Conservation (phyloP, 2,797 vertebrate genomes). For the Alca torda region DNA sequence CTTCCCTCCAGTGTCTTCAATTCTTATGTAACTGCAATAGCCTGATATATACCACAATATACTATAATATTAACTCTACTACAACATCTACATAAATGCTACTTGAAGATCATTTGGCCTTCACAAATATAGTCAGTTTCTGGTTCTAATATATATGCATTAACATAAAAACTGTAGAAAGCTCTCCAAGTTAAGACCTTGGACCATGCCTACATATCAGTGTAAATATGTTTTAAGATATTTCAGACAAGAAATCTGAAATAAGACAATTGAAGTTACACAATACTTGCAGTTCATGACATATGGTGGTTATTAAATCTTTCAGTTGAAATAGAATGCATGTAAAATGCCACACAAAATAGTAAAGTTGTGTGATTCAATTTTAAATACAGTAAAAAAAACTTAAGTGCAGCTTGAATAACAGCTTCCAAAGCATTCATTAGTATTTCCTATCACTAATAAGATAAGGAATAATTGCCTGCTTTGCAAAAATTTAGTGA, state of each 20-base stretch:
- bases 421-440: neutral
- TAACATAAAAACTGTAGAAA: neutral
- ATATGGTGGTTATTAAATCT: neutral
- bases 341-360: neutral
- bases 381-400: neutral
- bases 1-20: no score
- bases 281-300: neutral
- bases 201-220: neutral
- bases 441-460: neutral
- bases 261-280: neutral
- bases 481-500: neutral
- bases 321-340: neutral
- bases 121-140: neutral
- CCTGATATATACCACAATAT: neutral
- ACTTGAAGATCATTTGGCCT: neutral
- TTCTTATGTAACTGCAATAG: neutral
- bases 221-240: neutral
- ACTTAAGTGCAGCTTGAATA: neutral
- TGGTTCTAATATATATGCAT: neutral
- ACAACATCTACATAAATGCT: neutral
- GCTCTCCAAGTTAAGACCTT: neutral
- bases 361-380: neutral
- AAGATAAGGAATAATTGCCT: neutral
- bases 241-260: neutral
- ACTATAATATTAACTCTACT: neutral